Conservation (phyloP, 2,888 invertebrate genomes). For the Drosophila maculinotata region DNA sequence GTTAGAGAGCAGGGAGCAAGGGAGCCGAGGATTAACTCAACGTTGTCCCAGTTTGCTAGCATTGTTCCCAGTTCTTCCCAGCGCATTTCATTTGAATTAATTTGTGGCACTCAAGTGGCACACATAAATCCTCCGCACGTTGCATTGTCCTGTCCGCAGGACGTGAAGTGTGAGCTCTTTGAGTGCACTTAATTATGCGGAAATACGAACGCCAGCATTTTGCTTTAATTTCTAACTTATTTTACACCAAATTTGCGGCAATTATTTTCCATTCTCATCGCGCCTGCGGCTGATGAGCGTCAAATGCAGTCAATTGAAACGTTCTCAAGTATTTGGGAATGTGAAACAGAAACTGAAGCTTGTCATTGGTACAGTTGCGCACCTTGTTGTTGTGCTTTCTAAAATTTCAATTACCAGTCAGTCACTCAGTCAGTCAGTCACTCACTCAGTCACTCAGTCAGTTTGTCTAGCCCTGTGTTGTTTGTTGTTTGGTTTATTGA, state of each 20-base stretch:
- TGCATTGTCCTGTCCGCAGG: slow-evolving; percentile 35
- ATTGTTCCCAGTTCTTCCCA: slow-evolving; percentile 26
- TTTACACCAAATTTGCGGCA: slow-evolving; percentile 66
- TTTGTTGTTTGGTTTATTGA: slow-evolving; percentile 75
- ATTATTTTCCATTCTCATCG: slow-evolving; percentile 57
- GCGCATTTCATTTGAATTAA: slow-evolving; percentile 80
- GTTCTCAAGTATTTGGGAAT: too few relatives aligned
- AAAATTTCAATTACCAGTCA: slow-evolving; percentile 72
- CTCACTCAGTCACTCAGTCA: slow-evolving; percentile 10
- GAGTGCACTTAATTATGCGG: slow-evolving; percentile 76
- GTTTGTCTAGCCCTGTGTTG: slow-evolving; percentile 27
- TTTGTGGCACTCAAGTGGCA: slow-evolving; percentile 82
- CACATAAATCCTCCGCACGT: slow-evolving; percentile 65
- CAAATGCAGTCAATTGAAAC: slow-evolving; percentile 64
- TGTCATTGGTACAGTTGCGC: slow-evolving; percentile 43
- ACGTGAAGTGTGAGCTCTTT: slow-evolving; percentile 45
- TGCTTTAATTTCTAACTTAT: slow-evolving; percentile 58
- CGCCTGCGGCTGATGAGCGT: slow-evolving; percentile 69
- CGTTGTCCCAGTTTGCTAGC: slow-evolving; percentile 28
- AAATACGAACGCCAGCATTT: slow-evolving; percentile 49
- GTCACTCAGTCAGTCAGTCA: slow-evolving; percentile 20
- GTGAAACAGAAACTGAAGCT: background rate
- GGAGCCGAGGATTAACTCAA: slow-evolving; percentile 45
- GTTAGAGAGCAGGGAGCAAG: slow-evolving; percentile 43
- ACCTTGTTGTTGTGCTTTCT: slow-evolving; percentile 33